Base-by-base conservation (phyloP, 2,888 invertebrate species). In the Tenthredo livida region DNA sequence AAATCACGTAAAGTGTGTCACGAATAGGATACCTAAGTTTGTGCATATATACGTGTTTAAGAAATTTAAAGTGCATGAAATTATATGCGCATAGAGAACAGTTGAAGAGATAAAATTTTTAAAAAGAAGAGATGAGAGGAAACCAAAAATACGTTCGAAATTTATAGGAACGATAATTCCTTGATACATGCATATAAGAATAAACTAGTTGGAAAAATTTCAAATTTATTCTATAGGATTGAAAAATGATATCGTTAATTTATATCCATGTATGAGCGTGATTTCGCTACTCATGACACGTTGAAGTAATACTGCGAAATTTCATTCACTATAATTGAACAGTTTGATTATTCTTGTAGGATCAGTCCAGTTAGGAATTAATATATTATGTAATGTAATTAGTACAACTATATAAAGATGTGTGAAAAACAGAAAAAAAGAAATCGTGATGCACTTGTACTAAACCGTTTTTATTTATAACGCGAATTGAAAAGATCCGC, bases 1-100 rank as follows among this genome's bases (percentile, higher is more conserved):
- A 40, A n/a, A 21, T 72, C 72, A 43, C 21, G 40, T 40, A n/a
- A 40, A 67, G 67, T 67, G 67, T 67, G 67, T 25, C 67, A 29
- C 33, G 33, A 67, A 67, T 25, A 29, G 67, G 67, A 33, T 15
- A 17, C 61, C 6, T 33, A 33, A 4, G 5, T 7, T n/a, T 58
- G 58, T n/a, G n/a, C n/a, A n/a, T n/a, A n/a, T 40, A 12, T 43
- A 21, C 15, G 43, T 72, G 40, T 73, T 73, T 15, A 43, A 43
- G 43, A 73, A 21, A n/a, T 43, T 43, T 15, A 33, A n/a, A 43
- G 72, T 43, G 21, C 72, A 29, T 73, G 9, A 73, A 73, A 73
- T 73, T 43, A 43, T 73, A 43, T 43, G 10, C 43, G 40, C n/a
- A 33, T n/a, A 29, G 37, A 73, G 43, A 73, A 73, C 43, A 43